phyloP scores from a whole-genome alignment of 2,113 vertebrate genomes.

The Meleagris gallopavo region DNA sequence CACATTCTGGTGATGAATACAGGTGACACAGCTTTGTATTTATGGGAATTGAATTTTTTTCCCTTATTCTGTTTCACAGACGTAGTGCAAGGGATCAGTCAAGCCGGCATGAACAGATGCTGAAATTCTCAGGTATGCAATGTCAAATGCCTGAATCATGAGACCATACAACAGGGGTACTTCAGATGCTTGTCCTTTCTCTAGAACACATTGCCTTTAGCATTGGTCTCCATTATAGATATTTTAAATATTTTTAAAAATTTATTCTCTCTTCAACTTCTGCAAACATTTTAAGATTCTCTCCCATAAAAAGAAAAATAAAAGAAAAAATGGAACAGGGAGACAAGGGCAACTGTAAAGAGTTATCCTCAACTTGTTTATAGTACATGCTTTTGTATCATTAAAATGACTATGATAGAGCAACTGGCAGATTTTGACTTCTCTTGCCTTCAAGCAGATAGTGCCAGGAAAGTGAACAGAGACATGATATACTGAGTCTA shows the following conservation, averaged over 20 bases:
- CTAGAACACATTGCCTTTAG: not conserved
- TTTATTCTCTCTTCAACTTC: not conserved
- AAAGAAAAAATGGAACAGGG: not conserved
- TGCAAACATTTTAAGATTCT: not conserved
- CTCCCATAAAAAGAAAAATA: not conserved
- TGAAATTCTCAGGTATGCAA: constrained; percentile 35
- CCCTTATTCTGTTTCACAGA: not conserved
- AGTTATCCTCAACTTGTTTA: not conserved
- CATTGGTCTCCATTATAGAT: not conserved
- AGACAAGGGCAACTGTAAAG: not conserved
- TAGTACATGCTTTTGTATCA: not conserved
- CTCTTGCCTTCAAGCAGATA: constrained; percentile 36
- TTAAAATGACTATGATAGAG: not conserved
- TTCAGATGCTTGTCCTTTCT: not conserved
- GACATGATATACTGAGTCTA: not conserved
- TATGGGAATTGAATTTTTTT: not conserved
- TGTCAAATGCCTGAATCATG: not conserved
- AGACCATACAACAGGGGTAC: not conserved
- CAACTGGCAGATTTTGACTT: constrained; percentile 30
- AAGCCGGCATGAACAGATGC: not conserved
- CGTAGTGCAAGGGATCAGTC: not conserved
- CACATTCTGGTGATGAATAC: not conserved
- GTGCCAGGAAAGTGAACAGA: constrained; percentile 17
- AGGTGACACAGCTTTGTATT: not conserved
- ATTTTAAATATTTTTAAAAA: not conserved